Base-by-base conservation (phyloP, 2,797 vertebrate species). In the Chanos chanos region DNA sequence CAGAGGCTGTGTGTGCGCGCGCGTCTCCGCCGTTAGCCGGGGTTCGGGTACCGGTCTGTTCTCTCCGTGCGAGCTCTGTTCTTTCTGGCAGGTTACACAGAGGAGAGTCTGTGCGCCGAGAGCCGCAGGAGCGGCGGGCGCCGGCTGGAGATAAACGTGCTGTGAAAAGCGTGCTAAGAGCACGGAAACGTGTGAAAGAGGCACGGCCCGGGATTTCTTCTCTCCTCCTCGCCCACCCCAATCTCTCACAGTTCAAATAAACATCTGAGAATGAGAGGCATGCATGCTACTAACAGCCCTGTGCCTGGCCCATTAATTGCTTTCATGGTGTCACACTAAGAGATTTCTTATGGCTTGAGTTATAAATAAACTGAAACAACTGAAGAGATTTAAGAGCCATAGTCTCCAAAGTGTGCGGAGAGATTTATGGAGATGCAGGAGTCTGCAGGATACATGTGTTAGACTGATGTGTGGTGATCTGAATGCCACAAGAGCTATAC, bases 201-300 rank as follows among this genome's bases (percentile, higher is more conserved):
- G 70, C 67, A 22, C 40, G 80, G 71, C 87, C 77, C 68, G 77
- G 54, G 64, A 63, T 79, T 83, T 87, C 83, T 55, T 72, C 48
- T 61, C 3, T 10, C 36, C 63, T 55, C 70, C 69, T 64, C 77
- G 19, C 71, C 72, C 41, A 39, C 52, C 37, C 21, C 54, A 63
- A 43, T 53, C 59, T 55, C 45, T 82, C 82, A 77, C 81, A 83
- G 82, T 87, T 86, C 75, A 90, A 90, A 89, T 87, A 89, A 86
- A 87, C 85, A 86, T 31, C 31, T 31, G 70, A 45, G 33, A 72
- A 78, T 71, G 53, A 70, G 34, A 22, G 66, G 57, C 66, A 12
- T 7, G 66, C 61, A 67, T 77, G 74, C 31, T 57, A 66, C 69
- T 37, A 15, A 65, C 31, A 40, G 44, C 49, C 18, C 34, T 39